These are phyloP conservation scores for Thera obeliscata DNA, from an alignment of 2,888 invertebrate genomes.

Conservation along the genomic window DNA sequence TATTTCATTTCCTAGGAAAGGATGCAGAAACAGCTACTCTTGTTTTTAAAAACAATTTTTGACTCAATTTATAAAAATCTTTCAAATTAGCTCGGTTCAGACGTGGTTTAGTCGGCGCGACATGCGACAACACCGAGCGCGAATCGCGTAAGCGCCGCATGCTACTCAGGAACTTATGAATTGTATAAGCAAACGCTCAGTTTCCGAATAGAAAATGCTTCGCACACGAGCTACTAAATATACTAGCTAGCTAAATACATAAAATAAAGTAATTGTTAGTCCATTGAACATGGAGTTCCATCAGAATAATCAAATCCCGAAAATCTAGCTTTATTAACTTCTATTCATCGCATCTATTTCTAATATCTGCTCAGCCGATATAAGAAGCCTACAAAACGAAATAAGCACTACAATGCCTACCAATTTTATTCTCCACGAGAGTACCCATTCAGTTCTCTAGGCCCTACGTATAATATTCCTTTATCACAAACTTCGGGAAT, in stretches of 20 bases:
- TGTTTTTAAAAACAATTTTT: neutral
- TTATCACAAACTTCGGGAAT: conserved; percentile 27
- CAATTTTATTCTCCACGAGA: conserved; percentile 27
- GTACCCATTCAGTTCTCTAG: conserved; percentile 20
- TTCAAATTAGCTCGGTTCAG: too few relatives aligned
- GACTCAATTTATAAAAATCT: neutral
- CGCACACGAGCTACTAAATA: too few relatives aligned
- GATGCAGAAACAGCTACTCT: neutral
- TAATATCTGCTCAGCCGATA: conserved; percentile 14
- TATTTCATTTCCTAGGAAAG: conserved; percentile 4
- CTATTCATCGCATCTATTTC: conserved; percentile 19
- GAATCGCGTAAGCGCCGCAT: too few relatives aligned
- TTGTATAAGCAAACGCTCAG: too few relatives aligned
- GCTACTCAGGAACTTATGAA: too few relatives aligned
- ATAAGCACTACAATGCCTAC: conserved; percentile 28
- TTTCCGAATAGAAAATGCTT: too few relatives aligned
- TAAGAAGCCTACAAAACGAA: conserved; percentile 22
- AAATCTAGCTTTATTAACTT: conserved; percentile 19
- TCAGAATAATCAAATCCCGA: neutral
- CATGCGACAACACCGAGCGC: too few relatives aligned
- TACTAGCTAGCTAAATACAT: too few relatives aligned
- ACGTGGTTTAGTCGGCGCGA: too few relatives aligned
- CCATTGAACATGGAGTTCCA: too few relatives aligned
- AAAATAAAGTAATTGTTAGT: neutral
- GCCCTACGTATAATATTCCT: conserved; percentile 28